Conservation (phyloP, 1,140 invertebrate genomes). For the Caenorhabditis inopinata region DNA sequence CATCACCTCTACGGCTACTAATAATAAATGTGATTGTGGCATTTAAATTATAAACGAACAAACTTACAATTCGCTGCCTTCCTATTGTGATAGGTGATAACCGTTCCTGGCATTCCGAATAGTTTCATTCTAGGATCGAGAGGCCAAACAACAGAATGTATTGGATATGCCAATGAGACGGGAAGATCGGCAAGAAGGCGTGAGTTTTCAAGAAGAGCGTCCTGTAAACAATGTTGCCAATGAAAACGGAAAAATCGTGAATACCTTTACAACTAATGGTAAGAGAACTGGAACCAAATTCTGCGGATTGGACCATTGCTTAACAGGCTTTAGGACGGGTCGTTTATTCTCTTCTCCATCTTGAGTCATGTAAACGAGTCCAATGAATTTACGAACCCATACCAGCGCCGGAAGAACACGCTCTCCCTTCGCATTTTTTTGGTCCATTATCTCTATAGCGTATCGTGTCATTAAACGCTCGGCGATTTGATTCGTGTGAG, state of each 20-base stretch:
- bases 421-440: not conserved
- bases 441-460: not conserved
- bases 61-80: not conserved
- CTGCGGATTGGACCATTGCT: not conserved
- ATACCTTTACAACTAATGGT: not conserved
- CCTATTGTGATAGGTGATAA: not conserved
- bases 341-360: not conserved
- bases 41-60: not conserved
- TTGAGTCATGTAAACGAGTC: not conserved
- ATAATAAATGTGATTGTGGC: too few species aligned
- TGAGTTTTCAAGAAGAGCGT: not conserved
- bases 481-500: not conserved
- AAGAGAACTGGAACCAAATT: not conserved
- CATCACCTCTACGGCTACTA: not conserved
- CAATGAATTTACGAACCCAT: constrained; percentile 6
- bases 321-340: not conserved
- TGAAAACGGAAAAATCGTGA: too few species aligned
- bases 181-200: constrained; percentile 9
- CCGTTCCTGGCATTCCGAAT: constrained; percentile 6
- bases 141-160: not conserved
- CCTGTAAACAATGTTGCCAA: not conserved
- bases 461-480: not conserved
- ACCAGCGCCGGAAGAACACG: not conserved
- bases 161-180: not conserved
- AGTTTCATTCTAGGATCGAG: not conserved